These are phyloP conservation scores for Mastomys natalensis DNA, from an alignment of 2,113 vertebrate genomes.

Conservation along the genomic window DNA sequence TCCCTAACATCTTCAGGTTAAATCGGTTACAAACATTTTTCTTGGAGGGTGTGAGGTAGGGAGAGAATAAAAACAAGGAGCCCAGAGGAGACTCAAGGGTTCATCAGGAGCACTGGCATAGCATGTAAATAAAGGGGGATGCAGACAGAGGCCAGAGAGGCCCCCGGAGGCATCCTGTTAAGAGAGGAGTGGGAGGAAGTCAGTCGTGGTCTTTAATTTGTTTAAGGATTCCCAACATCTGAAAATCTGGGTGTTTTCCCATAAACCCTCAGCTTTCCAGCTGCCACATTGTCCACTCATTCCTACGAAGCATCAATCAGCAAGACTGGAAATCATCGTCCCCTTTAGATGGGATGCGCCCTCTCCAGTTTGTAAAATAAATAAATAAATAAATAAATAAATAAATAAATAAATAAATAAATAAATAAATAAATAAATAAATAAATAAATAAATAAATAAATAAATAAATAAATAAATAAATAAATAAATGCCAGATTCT, in stretches of 20 bases:
- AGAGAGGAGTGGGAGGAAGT: not conserved
- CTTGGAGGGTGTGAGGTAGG: not conserved
- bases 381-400: too few relatives aligned
- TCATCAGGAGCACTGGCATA: not conserved
- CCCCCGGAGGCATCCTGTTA: not conserved
- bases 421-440: too few relatives aligned
- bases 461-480: too few relatives aligned
- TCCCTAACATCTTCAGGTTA: not conserved
- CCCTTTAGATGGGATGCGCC: not conserved
- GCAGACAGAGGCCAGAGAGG: not conserved
- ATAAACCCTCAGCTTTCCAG: not conserved
- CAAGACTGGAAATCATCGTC: not conserved
- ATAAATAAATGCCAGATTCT: not conserved
- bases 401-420: too few relatives aligned
- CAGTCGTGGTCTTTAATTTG: not conserved
- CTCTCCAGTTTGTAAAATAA: not conserved
- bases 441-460: too few relatives aligned
- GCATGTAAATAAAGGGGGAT: not conserved
- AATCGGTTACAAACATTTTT: not conserved
- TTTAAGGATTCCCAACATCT: not conserved
- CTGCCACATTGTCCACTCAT: not conserved
- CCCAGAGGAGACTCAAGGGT: not conserved
- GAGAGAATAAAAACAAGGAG: not conserved
- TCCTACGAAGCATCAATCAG: not conserved
- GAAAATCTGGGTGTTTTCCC: not conserved